Conservation (phyloP, 2,888 invertebrate species). For the Chrysodeixis includens region DNA sequence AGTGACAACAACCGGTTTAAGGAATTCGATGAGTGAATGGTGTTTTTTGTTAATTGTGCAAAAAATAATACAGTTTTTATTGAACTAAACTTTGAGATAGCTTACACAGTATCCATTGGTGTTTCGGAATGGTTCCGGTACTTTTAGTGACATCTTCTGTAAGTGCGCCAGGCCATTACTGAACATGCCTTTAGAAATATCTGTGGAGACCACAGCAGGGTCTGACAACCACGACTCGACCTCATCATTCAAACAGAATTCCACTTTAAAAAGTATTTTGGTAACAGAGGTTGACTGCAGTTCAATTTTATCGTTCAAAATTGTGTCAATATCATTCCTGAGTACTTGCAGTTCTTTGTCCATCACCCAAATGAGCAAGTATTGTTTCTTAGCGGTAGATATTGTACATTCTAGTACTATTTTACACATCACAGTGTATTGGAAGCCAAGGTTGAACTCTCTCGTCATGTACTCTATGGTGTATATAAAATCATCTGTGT, state of each 20-base stretch:
- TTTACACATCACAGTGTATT: constrained; percentile 88
- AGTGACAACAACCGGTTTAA: too few species aligned
- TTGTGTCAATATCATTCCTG: constrained; percentile 68
- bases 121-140: constrained; percentile 87
- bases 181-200: constrained; percentile 90
- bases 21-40: too few species aligned
- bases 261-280: constrained; percentile 89
- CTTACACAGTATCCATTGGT: constrained; percentile 90
- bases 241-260: constrained; percentile 77
- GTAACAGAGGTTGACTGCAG: constrained; percentile 85
- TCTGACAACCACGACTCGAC: constrained; percentile 88
- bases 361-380: constrained; percentile 90
- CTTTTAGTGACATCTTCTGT: constrained; percentile 86
- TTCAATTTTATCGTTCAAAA: constrained; percentile 70
- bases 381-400: constrained; percentile 81
- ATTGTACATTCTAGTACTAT: constrained; percentile 86
- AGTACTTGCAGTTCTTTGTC: constrained; percentile 89
- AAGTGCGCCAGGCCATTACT: constrained; percentile 87
- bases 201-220: constrained; percentile 83
- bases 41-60: too few species aligned
- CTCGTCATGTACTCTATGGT: constrained; percentile 86
- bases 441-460: constrained; percentile 83
- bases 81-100: constrained; percentile 85
- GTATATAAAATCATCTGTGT: constrained; percentile 86
- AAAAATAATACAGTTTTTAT: too few species aligned